Conservation (phyloP, 1,140 invertebrate species). For the Trichomalopsis sarcophagae region DNA sequence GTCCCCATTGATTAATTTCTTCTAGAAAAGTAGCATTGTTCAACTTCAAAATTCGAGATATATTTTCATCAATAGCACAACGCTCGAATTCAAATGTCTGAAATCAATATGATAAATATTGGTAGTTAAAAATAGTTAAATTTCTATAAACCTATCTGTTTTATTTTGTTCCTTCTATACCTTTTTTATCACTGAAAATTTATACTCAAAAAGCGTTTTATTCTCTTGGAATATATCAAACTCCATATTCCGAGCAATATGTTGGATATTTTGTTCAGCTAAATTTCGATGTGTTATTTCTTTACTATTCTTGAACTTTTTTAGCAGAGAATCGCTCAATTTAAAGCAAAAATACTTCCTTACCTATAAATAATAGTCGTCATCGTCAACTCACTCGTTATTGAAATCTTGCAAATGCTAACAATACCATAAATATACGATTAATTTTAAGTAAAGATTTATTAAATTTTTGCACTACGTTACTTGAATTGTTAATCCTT, state of each 20-base stretch:
- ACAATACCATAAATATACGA: no score
- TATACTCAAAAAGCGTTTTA: background rate
- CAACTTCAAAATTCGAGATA: background rate
- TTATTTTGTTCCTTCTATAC: background rate
- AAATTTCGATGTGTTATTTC: background rate
- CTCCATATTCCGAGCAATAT: background rate
- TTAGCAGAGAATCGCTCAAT: background rate
- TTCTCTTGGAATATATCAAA: background rate
- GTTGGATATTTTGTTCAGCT: background rate
- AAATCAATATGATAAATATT: no score
- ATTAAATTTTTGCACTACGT: no score
- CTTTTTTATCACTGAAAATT: background rate
- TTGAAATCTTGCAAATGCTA: no score
- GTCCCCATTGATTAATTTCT: no score
- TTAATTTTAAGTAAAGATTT: no score
- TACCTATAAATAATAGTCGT: no score
- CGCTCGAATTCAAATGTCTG: background rate
- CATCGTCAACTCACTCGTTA: no score
- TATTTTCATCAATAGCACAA: background rate
- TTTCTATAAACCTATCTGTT: no score
- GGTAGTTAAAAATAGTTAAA: no score
- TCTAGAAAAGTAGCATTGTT: background rate
- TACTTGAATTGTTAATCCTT: no score
- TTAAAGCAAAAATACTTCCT: background rate
- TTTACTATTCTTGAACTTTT: background rate